Conservation (phyloP, 2,113 vertebrate genomes). For the Colistium nudipinnis region DNA sequence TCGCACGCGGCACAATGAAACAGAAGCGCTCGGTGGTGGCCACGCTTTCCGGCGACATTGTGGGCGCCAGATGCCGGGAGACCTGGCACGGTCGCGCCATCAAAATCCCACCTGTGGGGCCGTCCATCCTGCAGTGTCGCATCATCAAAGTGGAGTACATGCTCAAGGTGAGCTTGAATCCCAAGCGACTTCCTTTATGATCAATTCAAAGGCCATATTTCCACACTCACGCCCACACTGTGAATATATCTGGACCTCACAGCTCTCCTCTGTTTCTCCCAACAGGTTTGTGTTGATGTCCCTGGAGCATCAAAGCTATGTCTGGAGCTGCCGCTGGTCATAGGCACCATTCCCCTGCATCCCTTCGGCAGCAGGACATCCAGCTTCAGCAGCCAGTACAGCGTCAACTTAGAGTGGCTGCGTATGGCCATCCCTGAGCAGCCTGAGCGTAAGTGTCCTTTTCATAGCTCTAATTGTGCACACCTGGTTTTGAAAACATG, state of each 20-base stretch:
- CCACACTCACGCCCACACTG: neutral
- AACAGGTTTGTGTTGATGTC: slow-evolving; percentile 93
- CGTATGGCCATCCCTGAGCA: slow-evolving; percentile 85
- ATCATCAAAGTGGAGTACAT: slow-evolving; percentile 95
- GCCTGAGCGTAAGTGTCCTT: slow-evolving; percentile 87
- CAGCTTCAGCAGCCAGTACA: slow-evolving; percentile 92
- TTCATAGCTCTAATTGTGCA: no score
- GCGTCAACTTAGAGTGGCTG: slow-evolving; percentile 90
- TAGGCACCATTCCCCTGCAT: slow-evolving; percentile 93
- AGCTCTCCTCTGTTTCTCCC: neutral
- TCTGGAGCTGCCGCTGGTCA: slow-evolving; percentile 94
- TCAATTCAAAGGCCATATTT: neutral
- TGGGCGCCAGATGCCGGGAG: slow-evolving; percentile 82
- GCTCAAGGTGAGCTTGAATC: slow-evolving; percentile 85
- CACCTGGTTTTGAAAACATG: neutral
- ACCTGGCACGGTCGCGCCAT: slow-evolving; percentile 92
- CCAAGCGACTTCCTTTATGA: neutral
- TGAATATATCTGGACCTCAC: neutral
- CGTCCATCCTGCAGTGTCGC: slow-evolving; percentile 93
- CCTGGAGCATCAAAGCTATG: slow-evolving; percentile 92
- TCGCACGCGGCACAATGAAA: slow-evolving; percentile 91
- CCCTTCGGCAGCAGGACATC: slow-evolving; percentile 91
- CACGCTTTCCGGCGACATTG: slow-evolving; percentile 84
- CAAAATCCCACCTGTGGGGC: slow-evolving; percentile 93
- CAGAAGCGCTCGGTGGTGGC: slow-evolving; percentile 92